Base-by-base conservation (phyloP, 2,113 vertebrate genomes). In the Athene cunicularia region DNA sequence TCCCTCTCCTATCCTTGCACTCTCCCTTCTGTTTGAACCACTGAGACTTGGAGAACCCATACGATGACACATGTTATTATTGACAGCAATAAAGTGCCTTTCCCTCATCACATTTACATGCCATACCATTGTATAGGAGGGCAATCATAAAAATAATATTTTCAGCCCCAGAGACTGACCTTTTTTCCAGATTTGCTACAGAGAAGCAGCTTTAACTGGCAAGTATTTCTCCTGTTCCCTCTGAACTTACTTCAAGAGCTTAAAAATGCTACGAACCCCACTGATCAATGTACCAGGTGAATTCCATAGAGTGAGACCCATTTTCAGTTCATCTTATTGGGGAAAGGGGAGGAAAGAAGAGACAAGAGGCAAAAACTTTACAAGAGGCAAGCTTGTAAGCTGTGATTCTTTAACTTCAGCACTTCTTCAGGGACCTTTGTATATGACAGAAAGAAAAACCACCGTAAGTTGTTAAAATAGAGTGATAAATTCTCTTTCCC, bases 101-200 rank as follows among this genome's bases (percentile, higher is more conserved):
- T 73, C 27, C 45, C 26, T 63, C 64, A 20, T 21, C 37, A n/a
- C 0, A 0, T 27, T 70, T 39, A 24, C 19, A 4, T 23, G 32
- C 10, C 2, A 2, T 35, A 32, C 21, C 70, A 10, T 18, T 35
- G 8, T 9, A 16, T 0, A 66, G 16, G 14, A 93, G 6, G 30
- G 5, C 7, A 75, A 84, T 22, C 4, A 20, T 27, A 66, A 41
- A 76, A 94, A 26, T 1, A 26, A 11, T 49, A 26, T 23, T 53
- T 68, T 15, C 55, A 91, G 55, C 14, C 41, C 23, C 26, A 73
- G 28, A 62, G 19, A 41, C 41, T 41, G 37, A 45, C 32, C 21
- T 77, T 56, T 59, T 39, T 28, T 16, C 50, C 50, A 50, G 11
- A 14, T 67, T 84, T 59, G 12, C 23, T 86, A 33, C 17, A 35